Evolutionary conservation across 2,888 invertebrate species (phyloP).

Genomic region (Hirtodrosophila duncani): DNA sequence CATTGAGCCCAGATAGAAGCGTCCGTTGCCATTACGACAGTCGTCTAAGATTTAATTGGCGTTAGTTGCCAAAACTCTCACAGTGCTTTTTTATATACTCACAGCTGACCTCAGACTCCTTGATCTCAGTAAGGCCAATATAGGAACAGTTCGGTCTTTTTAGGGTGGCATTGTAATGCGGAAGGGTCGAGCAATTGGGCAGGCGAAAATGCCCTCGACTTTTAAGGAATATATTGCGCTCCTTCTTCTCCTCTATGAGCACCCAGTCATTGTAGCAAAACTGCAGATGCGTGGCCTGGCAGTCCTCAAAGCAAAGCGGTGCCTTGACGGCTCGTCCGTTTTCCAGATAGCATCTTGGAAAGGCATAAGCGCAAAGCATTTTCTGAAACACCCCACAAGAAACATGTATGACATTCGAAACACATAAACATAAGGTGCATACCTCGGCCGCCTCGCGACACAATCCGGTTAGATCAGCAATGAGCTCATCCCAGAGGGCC

Average conservation of each 20-base stretch:
- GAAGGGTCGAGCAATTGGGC: conserved; percentile 90
- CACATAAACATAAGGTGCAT: neutral
- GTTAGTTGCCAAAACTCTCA: neutral
- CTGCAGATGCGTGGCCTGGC: conserved; percentile 91
- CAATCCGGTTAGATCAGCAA: conserved; percentile 87
- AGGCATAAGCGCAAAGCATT: conserved; percentile 94
- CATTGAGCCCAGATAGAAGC: conserved; percentile 92
- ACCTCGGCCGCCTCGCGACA: conserved; percentile 93
- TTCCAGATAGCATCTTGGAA: conserved; percentile 89
- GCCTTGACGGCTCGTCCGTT: conserved; percentile 84
- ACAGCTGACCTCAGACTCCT: conserved; percentile 89
- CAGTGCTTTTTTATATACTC: conserved; percentile 66
- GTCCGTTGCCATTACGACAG: conserved; percentile 91
- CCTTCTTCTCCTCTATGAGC: conserved; percentile 91
- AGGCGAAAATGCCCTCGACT: conserved; percentile 91
- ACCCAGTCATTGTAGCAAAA: conserved; percentile 97
- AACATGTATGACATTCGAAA: neutral
- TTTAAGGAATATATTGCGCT: conserved; percentile 86
- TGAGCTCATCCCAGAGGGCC: conserved; percentile 92
- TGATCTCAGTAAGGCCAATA: conserved; percentile 90
- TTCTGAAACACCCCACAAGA: conserved; percentile 79
- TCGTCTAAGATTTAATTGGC: conserved; percentile 80
- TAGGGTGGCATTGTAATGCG: conserved; percentile 83
- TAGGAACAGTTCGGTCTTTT: conserved; percentile 87
- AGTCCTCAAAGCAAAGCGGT: conserved; percentile 95